Base-by-base conservation (phyloP, 2,797 vertebrate species). In the Chaunax sp. region DNA sequence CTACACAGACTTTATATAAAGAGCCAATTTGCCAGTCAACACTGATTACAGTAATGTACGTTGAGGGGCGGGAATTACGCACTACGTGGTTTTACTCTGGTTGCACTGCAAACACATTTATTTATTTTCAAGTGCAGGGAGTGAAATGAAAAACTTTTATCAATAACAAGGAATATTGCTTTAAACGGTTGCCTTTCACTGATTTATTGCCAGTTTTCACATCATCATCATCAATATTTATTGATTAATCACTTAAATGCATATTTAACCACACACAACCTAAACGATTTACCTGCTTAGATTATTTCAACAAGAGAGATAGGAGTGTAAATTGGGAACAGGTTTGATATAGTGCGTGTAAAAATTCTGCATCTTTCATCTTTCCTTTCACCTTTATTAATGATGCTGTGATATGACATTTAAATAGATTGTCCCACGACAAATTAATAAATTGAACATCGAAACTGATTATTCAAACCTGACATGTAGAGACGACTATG, bases 1-100 rank as follows among this genome's bases (percentile, higher is more conserved):
- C 79, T 68, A 87, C 77, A 72, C 73, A 64, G 45, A 14, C 44
- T 64, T 74, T 83, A 85, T 75, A 71, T 72, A 75, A 66, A 79
- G 69, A 23, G 5, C 20, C 64, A 70, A 59, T 60, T 63, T 44
- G 33, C 16, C 37, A 37, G 43, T 47, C n/a, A n/a, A 13, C 41
- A 40, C 9, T 58, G 40, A 75, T 15, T 69, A 52, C 19, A 55
- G 49, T n/a, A n/a, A n/a, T n/a, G n/a, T n/a, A n/a, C n/a, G n/a
- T 26, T 71, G 58, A 51, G 15, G 7, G 44, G 20, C 1, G 26
- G 40, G 15, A 6, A 52, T 56, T 52, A 50, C 13, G 55, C 40
- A 43, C 15, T n/a, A 16, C 7, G 1, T 69, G 11, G 1, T 25
- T 19, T 23, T 12, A 22, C 28, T 30, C 28, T 30, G 28, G 28